These are phyloP conservation scores for Tortricodes alternella DNA, from an alignment of 2,888 invertebrate species.

Conservation along the genomic window DNA sequence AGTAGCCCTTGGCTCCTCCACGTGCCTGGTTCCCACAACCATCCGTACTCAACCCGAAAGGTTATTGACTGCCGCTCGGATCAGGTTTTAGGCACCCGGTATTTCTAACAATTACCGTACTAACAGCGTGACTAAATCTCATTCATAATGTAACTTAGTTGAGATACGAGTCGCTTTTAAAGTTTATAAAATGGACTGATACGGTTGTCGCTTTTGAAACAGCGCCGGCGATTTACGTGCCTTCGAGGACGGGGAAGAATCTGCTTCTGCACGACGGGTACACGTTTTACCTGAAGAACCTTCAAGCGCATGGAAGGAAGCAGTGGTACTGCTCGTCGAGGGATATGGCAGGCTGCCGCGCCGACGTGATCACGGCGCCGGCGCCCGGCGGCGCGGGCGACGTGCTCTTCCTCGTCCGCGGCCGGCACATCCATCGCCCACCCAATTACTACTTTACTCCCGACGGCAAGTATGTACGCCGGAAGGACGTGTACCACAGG, in stretches of 20 bases:
- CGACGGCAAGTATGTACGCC: conserved; percentile 75
- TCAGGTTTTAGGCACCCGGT: conserved; percentile 29
- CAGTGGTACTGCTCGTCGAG: conserved; percentile 79
- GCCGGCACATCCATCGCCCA: conserved; percentile 72
- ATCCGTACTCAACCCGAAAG: conserved; percentile 20
- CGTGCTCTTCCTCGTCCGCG: conserved; percentile 71
- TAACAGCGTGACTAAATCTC: conserved; percentile 21
- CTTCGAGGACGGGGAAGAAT: conserved; percentile 77
- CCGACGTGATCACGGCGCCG: conserved; percentile 76
- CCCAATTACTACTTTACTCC: conserved; percentile 76
- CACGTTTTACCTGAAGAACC: conserved; percentile 77
- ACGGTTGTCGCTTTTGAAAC: conserved; percentile 49
- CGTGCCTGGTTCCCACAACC: conserved; percentile 25
- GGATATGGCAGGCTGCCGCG: conserved; percentile 77
- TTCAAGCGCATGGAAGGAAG: conserved; percentile 74
- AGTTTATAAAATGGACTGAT: conserved; percentile 41
- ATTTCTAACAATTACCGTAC: conserved; percentile 15
- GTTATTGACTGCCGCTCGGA: conserved; percentile 26
- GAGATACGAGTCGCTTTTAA: too few species aligned
- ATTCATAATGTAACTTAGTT: background rate
- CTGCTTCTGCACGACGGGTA: conserved; percentile 74
- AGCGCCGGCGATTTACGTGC: conserved; percentile 78
- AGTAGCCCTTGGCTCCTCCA: conserved; percentile 15
- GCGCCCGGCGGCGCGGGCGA: conserved; percentile 59
- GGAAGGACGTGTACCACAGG: conserved; percentile 74